Evolutionary conservation across 1,140 invertebrate genomes (phyloP).

Genomic region (Micrasema longulum): DNA sequence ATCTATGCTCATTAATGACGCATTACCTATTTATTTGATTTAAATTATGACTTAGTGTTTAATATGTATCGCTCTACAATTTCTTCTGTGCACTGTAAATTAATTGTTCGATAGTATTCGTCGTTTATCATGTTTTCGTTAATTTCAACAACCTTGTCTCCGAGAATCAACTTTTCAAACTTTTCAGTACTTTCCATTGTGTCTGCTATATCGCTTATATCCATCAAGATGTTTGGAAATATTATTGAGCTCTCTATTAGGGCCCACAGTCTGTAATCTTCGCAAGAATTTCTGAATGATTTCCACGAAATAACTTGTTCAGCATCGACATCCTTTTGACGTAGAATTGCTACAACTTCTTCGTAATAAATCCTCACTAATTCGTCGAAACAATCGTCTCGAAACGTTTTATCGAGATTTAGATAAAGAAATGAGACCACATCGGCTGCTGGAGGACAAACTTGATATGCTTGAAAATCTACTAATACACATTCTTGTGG

Average conservation of each 20-base stretch:
- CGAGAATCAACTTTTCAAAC: slow-evolving; percentile 17
- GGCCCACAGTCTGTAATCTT: slow-evolving; percentile 34
- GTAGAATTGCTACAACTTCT: slow-evolving; percentile 12
- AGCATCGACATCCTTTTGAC: slow-evolving; percentile 16
- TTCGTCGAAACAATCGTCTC: slow-evolving; percentile 24
- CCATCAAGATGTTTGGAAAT: too few relatives aligned
- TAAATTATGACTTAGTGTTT: too few relatives aligned
- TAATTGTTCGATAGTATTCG: too few relatives aligned
- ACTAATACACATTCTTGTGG: slow-evolving; percentile 69
- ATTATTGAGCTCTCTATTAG: slow-evolving; percentile 28
- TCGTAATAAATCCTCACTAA: slow-evolving; percentile 39
- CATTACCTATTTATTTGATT: too few relatives aligned
- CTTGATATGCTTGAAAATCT: slow-evolving; percentile 71
- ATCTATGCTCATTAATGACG: too few relatives aligned
- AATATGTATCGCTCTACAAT: too few relatives aligned
- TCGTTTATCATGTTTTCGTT: too few relatives aligned
- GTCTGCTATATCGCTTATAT: slow-evolving; percentile 10
- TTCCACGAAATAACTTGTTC: slow-evolving; percentile 31
- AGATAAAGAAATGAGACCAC: slow-evolving; percentile 57
- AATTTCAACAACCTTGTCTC: too few relatives aligned
- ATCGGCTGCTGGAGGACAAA: slow-evolving; percentile 70
- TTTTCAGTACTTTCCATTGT: slow-evolving; percentile 3
- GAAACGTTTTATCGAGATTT: slow-evolving; percentile 18
- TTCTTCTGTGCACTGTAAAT: too few relatives aligned
- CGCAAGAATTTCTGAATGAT: slow-evolving; percentile 36